Base-by-base conservation (phyloP, 2,888 invertebrate species). In the Caenorhabditis sp. region DNA sequence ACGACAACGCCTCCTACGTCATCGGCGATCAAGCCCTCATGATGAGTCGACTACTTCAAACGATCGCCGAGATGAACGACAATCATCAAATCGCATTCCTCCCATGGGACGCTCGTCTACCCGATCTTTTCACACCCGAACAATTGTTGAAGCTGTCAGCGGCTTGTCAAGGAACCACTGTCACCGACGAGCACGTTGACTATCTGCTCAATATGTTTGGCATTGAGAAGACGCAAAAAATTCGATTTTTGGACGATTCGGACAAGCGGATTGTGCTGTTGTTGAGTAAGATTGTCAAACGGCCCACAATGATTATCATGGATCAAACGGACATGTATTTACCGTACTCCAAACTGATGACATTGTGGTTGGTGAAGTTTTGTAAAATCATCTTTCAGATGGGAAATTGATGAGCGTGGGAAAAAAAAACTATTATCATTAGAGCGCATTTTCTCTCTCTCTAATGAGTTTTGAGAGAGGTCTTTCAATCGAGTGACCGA, bases 321-420 rank as follows among this genome's bases (percentile, higher is more conserved):
- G 70, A 70, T 50, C 70, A 70, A 62, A 62, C 66, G 19, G 70
- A 70, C 36, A 36, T 62, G 59, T 62, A 57, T 50, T 55, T 70
- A 27, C 62, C 70, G n/a, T 59, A 66, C 55, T n/a, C 66, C 23
- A 66, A 70, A 66, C 58, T 70, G 62, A 70, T 70, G 62, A 70
- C 70, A 10, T 53, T 66, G 17, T 70, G 70, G 69, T 36, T 8
- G 12, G 43, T 43, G 12, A 17, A 17, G 14, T 3, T 10, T 43
- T 17, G 14, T 43, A 43, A 5, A 5, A 17, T 43, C 12, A 12
- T 8, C 6, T 36, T 36, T 36, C 12, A 36, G 36, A 36, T 36
- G 5, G 6, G 12, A 36, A 36, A n/a, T n/a, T n/a, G n/a, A n/a
- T n/a, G n/a, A n/a, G n/a, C n/a, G n/a, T n/a, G n/a, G n/a, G n/a